Base-by-base conservation (phyloP, 2,888 invertebrate species). In the Drosophila prolongata region DNA sequence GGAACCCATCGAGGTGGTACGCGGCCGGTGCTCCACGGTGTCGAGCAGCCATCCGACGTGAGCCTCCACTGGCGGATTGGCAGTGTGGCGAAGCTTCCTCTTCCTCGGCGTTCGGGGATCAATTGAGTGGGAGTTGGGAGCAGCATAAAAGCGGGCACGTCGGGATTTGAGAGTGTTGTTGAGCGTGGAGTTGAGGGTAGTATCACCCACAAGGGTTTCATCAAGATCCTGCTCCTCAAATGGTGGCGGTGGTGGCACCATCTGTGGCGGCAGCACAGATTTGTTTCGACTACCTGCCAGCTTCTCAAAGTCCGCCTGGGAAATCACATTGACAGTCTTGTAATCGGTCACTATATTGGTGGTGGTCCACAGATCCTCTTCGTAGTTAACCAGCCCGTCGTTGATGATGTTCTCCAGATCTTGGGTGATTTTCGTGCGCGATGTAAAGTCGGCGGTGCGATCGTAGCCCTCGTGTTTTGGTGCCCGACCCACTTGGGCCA, bases 41-140 rank as follows among this genome's bases (percentile, higher is more conserved):
- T 97, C 99, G 95, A 99, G 97, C 80, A 99, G 96, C 99, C 99
- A 99, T 16, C 99, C 99, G 42, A 99, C 97, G 90, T 98, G 98
- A 89, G 97, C 96, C 92, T 98, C 98, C 71, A 97, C 95, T 0
- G 98, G 98, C 49, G 98, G 98, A 93, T 99, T 98, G 79, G 95
- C 95, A 85, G 96, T 97, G 93, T 98, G 97, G n/a, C 97, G 94
- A 3, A 97, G 97, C 93, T 98, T 98, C 83, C 97, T 95, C 92
- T 98, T 98, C 27, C 97, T 94, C 1, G 95, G 95, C 2, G 95
- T 95, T 74, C 94, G 93, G 11, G 94, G 94, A 93, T 95, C 95
- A 64, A 92, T 90, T 13, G 90, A 88, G 58, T 92, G 92, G 87
- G 97, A 97, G 92, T 98, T 98, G 74, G 96, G 96, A 8, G 98